These are phyloP conservation scores for Toxostoma redivivum DNA, from an alignment of 2,113 vertebrate species.

Conservation along the genomic window DNA sequence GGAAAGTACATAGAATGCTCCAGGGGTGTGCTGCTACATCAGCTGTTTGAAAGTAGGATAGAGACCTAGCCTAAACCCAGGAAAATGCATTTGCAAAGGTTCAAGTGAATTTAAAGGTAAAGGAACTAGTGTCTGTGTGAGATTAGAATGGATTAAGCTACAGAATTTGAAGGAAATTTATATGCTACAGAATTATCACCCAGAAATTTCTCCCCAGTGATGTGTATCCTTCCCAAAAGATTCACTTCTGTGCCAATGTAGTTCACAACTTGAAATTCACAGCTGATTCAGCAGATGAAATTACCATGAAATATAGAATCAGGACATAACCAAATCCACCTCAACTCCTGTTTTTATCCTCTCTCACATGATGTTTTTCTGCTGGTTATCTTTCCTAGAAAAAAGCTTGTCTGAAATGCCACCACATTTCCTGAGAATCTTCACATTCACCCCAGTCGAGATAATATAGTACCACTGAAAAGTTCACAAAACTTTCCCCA, in stretches of 20 bases:
- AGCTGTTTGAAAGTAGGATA: neutral
- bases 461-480: neutral
- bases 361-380: neutral
- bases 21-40: neutral
- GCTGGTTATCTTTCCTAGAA: neutral
- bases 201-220: neutral
- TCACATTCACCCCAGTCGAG: accelerated
- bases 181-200: neutral
- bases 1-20: neutral
- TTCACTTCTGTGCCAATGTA: neutral
- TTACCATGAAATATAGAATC: neutral
- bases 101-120: neutral
- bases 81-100: neutral
- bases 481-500: neutral
- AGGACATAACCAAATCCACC: neutral
- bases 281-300: neutral
- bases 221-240: neutral
- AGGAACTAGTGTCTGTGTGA: neutral
- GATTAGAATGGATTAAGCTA: neutral
- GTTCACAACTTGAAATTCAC: neutral
- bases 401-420: neutral
- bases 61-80: neutral
- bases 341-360: neutral
- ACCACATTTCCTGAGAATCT: neutral
- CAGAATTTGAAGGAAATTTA: neutral